Evolutionary conservation across 2,113 vertebrate genomes (phyloP).

Genomic region (Sclerurus mexicanus): DNA sequence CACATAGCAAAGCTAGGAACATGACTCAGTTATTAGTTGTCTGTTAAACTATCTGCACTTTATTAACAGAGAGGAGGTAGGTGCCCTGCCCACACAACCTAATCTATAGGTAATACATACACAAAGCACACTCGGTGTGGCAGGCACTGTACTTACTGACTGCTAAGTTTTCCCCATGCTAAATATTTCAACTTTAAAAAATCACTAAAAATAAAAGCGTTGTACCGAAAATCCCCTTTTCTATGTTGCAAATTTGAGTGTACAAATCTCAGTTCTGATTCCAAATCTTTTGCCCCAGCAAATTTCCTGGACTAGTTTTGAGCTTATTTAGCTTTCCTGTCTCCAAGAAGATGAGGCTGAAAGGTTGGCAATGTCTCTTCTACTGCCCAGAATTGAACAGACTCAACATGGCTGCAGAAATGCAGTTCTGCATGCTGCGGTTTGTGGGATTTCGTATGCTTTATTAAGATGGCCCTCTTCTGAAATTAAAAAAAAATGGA

Average conservation of each 20-base stretch:
- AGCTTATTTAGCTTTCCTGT: background rate
- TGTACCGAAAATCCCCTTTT: background rate
- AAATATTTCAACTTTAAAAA: background rate
- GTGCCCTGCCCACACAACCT: background rate
- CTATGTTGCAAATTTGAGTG: background rate
- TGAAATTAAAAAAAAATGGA: background rate
- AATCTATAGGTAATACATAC: background rate
- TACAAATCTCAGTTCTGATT: background rate
- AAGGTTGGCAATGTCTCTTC: background rate
- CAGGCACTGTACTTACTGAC: background rate
- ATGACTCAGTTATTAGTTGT: background rate
- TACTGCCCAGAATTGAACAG: background rate
- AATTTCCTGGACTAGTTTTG: background rate
- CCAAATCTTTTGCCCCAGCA: background rate
- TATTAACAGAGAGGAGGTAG: background rate
- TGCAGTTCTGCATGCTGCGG: background rate
- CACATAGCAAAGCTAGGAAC: background rate
- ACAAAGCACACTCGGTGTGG: background rate
- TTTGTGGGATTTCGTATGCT: background rate
- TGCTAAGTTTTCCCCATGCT: background rate
- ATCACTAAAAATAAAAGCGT: background rate
- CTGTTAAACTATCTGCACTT: background rate
- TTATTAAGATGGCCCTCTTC: background rate
- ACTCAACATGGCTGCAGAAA: background rate
- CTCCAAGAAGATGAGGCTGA: background rate